A percentile compares a stretch with the other conserved stretches of the same genome.
Conservation (phyloP, 2,797 vertebrate species). For the Etheostoma perlongum region DNA sequence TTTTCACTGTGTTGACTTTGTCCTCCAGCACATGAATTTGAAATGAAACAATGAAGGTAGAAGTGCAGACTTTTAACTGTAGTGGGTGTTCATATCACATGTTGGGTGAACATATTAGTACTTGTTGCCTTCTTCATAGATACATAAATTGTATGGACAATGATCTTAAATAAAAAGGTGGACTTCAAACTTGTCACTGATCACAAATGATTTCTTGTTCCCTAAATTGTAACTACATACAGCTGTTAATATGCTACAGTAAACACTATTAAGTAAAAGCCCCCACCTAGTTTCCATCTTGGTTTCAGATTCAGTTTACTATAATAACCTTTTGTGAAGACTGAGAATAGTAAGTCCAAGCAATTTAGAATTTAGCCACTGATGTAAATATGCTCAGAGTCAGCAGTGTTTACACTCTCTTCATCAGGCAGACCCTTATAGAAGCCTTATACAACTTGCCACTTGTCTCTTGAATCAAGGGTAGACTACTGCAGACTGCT, state of each 20-base stretch:
- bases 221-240: not conserved
- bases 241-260: not conserved
- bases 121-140: not conserved
- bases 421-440: constrained; percentile 65
- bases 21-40: not conserved
- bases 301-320: constrained; percentile 4
- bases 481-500: constrained; percentile 55
- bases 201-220: not conserved
- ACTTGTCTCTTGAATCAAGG: constrained; percentile 64
- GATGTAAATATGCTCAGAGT: constrained; percentile 50
- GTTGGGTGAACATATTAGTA: not conserved
- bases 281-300: not conserved
- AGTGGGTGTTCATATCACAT: not conserved
- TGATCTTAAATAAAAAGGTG: not conserved
- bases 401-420: constrained; percentile 59
- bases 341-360: constrained; percentile 23
- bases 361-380: constrained; percentile 24
- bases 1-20: not conserved
- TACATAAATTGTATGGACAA: not conserved
- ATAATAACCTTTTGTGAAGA: constrained; percentile 15
- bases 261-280: not conserved
- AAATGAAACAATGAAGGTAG: not conserved
- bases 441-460: constrained; percentile 70
- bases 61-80: constrained; percentile 3
- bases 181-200: not conserved